Evolutionary conservation across 2,797 vertebrate genomes (phyloP).

Genomic region (Simalia tracyae): DNA sequence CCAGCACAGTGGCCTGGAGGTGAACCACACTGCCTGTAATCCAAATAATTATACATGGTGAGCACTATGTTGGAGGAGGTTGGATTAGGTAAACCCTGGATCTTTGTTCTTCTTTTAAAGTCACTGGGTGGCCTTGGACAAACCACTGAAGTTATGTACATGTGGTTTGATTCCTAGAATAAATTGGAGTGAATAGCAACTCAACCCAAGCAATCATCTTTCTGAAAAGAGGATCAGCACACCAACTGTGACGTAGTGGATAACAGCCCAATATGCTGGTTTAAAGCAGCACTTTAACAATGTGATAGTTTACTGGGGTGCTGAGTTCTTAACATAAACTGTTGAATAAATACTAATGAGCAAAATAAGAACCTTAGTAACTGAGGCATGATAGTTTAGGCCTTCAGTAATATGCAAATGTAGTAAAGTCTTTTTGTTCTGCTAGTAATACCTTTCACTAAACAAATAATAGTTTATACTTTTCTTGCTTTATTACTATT

Average conservation of each 20-base stretch:
- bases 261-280: background rate
- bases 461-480: background rate
- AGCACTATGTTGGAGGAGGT: background rate
- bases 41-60: background rate
- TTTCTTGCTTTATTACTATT: background rate
- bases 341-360: slow-evolving; percentile 39
- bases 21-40: background rate
- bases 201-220: background rate
- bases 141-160: background rate
- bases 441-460: slow-evolving; percentile 22
- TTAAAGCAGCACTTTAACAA: background rate
- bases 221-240: background rate
- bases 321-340: background rate
- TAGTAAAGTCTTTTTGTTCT: background rate
- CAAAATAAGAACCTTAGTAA: slow-evolving; percentile 2
- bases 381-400: background rate
- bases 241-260: no score
- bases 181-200: background rate
- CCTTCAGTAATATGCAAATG: background rate
- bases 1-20: background rate
- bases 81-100: background rate
- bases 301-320: background rate
- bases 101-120: background rate
- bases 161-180: background rate
- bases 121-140: background rate